Conservation (phyloP, 1,140 invertebrate species). For the Pachypeltis micranthus region DNA sequence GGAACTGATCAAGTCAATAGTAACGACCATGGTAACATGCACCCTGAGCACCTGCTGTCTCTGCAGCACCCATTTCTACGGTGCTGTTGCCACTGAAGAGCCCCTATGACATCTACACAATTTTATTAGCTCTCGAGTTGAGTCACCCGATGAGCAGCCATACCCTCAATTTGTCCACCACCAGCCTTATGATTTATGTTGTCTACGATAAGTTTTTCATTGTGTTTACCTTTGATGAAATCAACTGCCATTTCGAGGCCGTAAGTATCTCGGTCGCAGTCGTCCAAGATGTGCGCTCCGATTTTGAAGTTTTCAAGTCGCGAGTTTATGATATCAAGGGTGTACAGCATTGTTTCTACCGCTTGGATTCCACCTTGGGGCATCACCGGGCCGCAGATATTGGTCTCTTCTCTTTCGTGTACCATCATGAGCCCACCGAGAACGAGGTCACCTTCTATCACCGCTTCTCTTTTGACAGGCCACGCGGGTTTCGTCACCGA, state of each 20-base stretch:
- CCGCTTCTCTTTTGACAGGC: slow-evolving; percentile 76
- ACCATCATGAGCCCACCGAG: slow-evolving; percentile 92
- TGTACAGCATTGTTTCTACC: slow-evolving; percentile 84
- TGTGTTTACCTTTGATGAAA: slow-evolving; percentile 90
- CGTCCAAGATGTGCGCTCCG: slow-evolving; percentile 81
- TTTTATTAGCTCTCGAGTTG: too few species aligned
- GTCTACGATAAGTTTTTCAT: too few species aligned
- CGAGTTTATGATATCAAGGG: slow-evolving; percentile 68
- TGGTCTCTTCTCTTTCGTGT: slow-evolving; percentile 73
- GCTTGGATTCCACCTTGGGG: slow-evolving; percentile 86
- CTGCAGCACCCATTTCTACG: too few species aligned
- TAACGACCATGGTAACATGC: too few species aligned
- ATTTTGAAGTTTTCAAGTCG: slow-evolving; percentile 55
- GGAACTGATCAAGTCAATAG: too few species aligned
- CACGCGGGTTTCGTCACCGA: slow-evolving; percentile 36
- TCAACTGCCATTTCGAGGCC: slow-evolving; percentile 91
- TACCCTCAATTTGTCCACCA: too few species aligned
- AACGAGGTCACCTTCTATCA: slow-evolving; percentile 69
- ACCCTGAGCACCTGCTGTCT: too few species aligned
- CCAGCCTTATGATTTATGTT: too few species aligned
- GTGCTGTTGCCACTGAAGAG: too few species aligned
- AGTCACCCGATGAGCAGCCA: too few species aligned
- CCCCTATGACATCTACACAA: too few species aligned
- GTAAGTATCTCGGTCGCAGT: slow-evolving; percentile 93
- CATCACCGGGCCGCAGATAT: slow-evolving; percentile 84